phyloP scores from a whole-genome alignment of 2,113 vertebrate genomes.

The Syngnathoides biaculeatus region DNA sequence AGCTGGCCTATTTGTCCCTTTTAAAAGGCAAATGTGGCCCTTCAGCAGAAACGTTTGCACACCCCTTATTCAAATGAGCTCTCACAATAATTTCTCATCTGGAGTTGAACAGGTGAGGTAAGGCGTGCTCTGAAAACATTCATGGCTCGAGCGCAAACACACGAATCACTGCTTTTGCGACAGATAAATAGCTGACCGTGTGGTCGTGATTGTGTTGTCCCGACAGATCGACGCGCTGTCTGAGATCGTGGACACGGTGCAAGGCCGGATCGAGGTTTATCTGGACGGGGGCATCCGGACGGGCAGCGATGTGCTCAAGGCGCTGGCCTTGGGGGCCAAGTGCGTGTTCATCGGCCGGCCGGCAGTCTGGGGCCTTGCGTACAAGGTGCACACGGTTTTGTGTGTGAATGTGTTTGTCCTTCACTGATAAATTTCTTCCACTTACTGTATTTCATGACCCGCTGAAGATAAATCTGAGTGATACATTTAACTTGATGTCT shows the following conservation, averaged over 20 bases:
- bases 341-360: slow-evolving; percentile 92
- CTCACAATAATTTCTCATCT: no score
- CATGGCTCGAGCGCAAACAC: no score
- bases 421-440: background rate
- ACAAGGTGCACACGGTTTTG: slow-evolving; percentile 75
- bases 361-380: slow-evolving; percentile 89
- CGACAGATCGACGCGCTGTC: slow-evolving; percentile 85
- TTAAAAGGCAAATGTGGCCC: no score
- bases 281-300: slow-evolving; percentile 89
- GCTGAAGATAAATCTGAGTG: background rate
- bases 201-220: background rate
- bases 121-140: no score
- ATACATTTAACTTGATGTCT: background rate
- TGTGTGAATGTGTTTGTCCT: background rate
- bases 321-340: slow-evolving; percentile 88
- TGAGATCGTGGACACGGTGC: slow-evolving; percentile 85
- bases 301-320: slow-evolving; percentile 87
- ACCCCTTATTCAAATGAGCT: no score
- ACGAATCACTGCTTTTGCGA: background rate
- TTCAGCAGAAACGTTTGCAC: no score
- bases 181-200: background rate
- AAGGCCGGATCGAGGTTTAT: slow-evolving; percentile 84
- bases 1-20: no score
- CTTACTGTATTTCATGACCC: background rate
- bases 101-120: no score